A percentile compares a stretch with the other conserved stretches of the same genome.
phyloP scores from a whole-genome alignment of 2,888 invertebrate genomes.

The Scaptomyza flava region DNA sequence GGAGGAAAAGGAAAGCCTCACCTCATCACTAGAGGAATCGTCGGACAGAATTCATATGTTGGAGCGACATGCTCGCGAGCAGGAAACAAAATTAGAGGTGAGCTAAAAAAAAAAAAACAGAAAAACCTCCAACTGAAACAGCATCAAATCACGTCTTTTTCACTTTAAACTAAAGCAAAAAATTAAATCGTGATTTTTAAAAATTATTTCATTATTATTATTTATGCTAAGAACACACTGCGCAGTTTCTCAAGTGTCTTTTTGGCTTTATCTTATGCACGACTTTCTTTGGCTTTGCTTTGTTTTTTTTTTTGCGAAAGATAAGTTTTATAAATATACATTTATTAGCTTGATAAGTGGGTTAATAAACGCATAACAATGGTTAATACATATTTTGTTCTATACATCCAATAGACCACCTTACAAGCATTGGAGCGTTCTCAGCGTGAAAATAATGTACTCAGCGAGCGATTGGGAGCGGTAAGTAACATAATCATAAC shows the following conservation, averaged over 20 bases:
- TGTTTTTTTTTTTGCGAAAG: slow-evolving; percentile 8
- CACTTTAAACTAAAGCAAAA: slow-evolving; percentile 36
- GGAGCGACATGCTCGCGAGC: slow-evolving; percentile 93
- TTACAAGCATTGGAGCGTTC: slow-evolving; percentile 89
- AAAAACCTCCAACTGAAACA: slow-evolving; percentile 4
- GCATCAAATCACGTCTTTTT: slow-evolving; percentile 55
- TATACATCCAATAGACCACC: slow-evolving; percentile 85
- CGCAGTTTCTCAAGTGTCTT: slow-evolving; percentile 67
- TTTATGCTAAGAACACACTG: slow-evolving; percentile 51
- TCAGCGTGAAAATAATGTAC: slow-evolving; percentile 89
- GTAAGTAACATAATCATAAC: slow-evolving; percentile 80
- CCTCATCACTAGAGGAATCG: slow-evolving; percentile 93
- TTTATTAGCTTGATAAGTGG: slow-evolving; percentile 2
- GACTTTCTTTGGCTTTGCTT: slow-evolving; percentile 63
- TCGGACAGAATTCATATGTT: slow-evolving; percentile 94
- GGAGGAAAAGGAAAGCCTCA: slow-evolving; percentile 92
- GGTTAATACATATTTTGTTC: slow-evolving; percentile 6
- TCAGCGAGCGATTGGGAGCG: slow-evolving; percentile 89
- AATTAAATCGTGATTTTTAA: slow-evolving; percentile 63
- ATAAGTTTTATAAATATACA: slow-evolving; percentile 25
- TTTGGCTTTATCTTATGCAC: slow-evolving; percentile 47
- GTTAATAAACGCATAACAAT: not conserved
- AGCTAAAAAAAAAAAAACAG: slow-evolving; percentile 12
- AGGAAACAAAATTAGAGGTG: slow-evolving; percentile 86
- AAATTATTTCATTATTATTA: slow-evolving; percentile 49